phyloP scores from a whole-genome alignment of 1,140 invertebrate genomes.

The Pygmarrhopalites habei region DNA sequence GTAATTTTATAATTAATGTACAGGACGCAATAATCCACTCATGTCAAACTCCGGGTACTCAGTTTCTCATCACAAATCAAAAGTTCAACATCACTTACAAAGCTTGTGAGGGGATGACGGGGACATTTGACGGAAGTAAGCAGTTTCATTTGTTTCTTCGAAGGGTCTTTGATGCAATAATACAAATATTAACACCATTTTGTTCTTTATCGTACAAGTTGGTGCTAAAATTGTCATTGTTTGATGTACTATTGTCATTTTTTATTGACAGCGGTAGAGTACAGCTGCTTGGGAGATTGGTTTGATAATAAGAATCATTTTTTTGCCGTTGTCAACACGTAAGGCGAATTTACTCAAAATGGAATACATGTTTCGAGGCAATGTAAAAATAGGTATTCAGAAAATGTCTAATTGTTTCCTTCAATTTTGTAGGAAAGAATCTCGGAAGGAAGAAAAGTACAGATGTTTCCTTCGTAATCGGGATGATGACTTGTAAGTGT shows the following conservation, averaged over 20 bases:
- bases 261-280: slow-evolving; percentile 64
- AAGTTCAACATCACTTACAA: slow-evolving; percentile 94
- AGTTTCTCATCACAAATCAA: slow-evolving; percentile 93
- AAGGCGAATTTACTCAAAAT: slow-evolving; percentile 45
- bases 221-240: too few relatives aligned
- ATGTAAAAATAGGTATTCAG: too few relatives aligned
- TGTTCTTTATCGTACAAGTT: too few relatives aligned
- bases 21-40: slow-evolving; percentile 73
- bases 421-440: too few relatives aligned
- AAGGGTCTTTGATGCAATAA: background rate
- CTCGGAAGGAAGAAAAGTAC: slow-evolving; percentile 85
- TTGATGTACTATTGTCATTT: too few relatives aligned
- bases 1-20: too few relatives aligned
- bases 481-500: slow-evolving; percentile 86
- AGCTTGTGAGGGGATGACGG: slow-evolving; percentile 72
- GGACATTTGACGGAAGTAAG: slow-evolving; percentile 76
- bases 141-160: slow-evolving; percentile 19
- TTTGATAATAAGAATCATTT: slow-evolving; percentile 91
- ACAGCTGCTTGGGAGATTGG: slow-evolving; percentile 89
- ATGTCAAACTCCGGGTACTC: slow-evolving; percentile 90
- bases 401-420: too few relatives aligned
- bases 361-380: too few relatives aligned
- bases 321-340: slow-evolving; percentile 88
- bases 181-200: too few relatives aligned
- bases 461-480: slow-evolving; percentile 88